A percentile compares a stretch with the other conserved stretches of the same genome.
Conservation (phyloP, 2,888 invertebrate species). For the Dicyrtoma fusca region DNA sequence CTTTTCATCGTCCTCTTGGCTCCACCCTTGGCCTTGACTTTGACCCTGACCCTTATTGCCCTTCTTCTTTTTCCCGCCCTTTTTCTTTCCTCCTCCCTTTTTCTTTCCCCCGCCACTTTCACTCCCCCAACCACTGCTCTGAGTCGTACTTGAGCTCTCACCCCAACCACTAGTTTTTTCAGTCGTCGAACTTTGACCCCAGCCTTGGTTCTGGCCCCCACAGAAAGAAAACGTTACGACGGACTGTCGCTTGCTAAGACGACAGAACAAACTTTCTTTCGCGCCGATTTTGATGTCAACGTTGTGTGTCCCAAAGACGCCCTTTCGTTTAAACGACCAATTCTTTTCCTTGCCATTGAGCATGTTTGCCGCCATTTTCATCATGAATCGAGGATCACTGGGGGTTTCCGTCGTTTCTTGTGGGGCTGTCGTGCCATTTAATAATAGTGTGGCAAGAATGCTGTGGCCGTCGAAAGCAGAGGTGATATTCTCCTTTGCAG, state of each 20-base stretch:
- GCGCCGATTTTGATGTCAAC: conserved; percentile 1
- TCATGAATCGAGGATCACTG: no score
- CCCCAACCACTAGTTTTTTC: no score
- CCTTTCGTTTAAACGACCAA: conserved; percentile 3
- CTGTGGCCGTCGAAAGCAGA: no score
- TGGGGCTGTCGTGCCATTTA: no score
- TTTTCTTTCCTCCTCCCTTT: conserved; percentile 18
- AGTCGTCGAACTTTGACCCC: neutral
- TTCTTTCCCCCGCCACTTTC: neutral
- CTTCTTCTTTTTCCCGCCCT: conserved; percentile 5
- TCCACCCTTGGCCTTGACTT: neutral
- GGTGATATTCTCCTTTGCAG: no score
- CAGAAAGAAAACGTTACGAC: no score
- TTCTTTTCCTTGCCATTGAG: conserved; percentile 9
- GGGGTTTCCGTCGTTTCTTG: no score
- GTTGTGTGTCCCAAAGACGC: conserved; percentile 9
- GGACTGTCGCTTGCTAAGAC: no score
- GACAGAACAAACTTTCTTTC: conserved; percentile 15
- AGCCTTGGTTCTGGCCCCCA: no score
- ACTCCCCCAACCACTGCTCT: neutral
- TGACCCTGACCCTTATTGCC: neutral
- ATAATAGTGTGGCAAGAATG: no score
- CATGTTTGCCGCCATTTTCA: neutral
- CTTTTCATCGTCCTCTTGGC: neutral
- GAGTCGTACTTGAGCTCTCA: no score